Percentiles rank a stretch among this genome's conserved stretches.
Evolutionary conservation across 2,888 invertebrate genomes (phyloP).

Genomic region (Lycophotia porphyrea): DNA sequence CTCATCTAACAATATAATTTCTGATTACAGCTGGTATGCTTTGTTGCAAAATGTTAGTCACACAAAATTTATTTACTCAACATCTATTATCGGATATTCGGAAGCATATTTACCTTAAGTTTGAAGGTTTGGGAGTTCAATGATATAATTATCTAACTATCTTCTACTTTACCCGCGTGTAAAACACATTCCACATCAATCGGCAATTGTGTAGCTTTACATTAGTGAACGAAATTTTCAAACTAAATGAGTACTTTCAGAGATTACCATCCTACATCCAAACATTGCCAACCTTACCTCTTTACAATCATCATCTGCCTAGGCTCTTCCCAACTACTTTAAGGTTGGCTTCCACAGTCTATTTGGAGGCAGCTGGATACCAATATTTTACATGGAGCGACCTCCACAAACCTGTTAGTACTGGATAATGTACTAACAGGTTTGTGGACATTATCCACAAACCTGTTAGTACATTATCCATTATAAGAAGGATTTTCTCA

Average conservation of each 20-base stretch:
- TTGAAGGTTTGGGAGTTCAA: background rate
- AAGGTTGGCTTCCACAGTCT: no score
- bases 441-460: no score
- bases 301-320: background rate
- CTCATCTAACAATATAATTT: background rate
- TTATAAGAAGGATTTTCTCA: no score
- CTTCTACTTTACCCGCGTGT: no score
- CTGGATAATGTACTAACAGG: no score
- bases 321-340: background rate
- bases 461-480: no score
- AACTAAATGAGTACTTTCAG: background rate
- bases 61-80: background rate
- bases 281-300: background rate
- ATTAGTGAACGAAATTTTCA: background rate
- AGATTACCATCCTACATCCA: background rate
- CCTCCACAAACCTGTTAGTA: no score
- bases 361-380: no score
- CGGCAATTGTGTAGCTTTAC: background rate
- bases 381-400: no score
- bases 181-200: background rate
- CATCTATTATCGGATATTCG: background rate
- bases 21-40: background rate
- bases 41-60: constrained; percentile 9
- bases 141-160: no score
- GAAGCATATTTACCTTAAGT: background rate